These are phyloP conservation scores for Tragelaphus buxtoni DNA, from an alignment of 2,113 vertebrate species.

Conservation along the genomic window DNA sequence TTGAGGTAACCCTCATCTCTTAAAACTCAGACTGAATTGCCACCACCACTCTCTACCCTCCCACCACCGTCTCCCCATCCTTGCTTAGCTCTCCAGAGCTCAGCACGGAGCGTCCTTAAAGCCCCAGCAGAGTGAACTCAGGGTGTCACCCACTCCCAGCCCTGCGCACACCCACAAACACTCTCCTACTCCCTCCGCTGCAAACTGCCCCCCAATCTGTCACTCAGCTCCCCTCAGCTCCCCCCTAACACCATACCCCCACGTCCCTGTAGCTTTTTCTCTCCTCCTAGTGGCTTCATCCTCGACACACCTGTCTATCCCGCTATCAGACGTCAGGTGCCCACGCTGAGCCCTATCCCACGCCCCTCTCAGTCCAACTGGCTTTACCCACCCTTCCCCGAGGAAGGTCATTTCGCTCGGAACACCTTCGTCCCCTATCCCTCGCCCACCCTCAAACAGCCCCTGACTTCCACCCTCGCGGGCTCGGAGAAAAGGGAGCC, in stretches of 20 bases:
- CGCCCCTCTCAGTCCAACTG: neutral
- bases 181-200: neutral
- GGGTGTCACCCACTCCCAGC: neutral
- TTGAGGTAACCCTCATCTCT: neutral
- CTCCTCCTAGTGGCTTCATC: neutral
- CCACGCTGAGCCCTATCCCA: conserved; percentile 8
- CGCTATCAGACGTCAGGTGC: conserved; percentile 22
- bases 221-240: neutral
- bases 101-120: neutral
- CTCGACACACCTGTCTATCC: conserved; percentile 46
- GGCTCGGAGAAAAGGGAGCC: neutral
- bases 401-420: neutral
- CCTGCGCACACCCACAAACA: neutral
- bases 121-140: neutral
- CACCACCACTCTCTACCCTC: neutral
- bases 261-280: neutral
- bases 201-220: conserved; percentile 18
- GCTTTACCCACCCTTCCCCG: neutral
- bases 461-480: neutral
- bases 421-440: neutral
- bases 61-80: neutral
- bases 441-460: neutral
- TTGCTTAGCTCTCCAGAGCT: neutral
- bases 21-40: conserved; percentile 17
- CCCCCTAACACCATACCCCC: neutral